These are phyloP conservation scores for Acronicta aceris DNA, from an alignment of 2,888 invertebrate genomes.

Conservation along the genomic window DNA sequence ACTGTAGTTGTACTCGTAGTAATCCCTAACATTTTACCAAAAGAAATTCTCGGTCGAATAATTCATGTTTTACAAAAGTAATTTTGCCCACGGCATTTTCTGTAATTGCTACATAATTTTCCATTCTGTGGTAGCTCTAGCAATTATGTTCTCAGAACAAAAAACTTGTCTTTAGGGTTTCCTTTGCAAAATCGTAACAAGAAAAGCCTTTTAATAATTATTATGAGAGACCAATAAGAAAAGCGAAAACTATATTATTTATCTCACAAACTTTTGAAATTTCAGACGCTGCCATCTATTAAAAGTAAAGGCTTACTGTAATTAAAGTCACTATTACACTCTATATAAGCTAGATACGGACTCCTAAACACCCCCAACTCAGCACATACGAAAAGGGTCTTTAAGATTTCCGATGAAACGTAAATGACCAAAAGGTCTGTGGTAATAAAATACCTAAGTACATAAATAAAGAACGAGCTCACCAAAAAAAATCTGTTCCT, in stretches of 20 bases:
- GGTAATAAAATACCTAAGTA: not conserved
- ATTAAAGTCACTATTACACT: too few species aligned
- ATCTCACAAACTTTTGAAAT: too few species aligned
- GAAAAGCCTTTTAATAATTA: conserved; percentile 1
- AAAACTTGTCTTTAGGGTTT: conserved; percentile 37
- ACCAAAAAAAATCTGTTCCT: conserved; percentile 18
- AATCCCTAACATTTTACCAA: conserved; percentile 18
- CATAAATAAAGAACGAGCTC: not conserved
- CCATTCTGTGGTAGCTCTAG: conserved; percentile 43
- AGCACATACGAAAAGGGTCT: too few species aligned
- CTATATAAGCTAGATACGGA: too few species aligned
- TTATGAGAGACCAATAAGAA: too few species aligned
- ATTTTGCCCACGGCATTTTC: conserved; percentile 48
- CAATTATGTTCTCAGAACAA: conserved; percentile 51
- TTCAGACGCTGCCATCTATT: too few species aligned
- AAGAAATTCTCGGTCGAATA: conserved; percentile 40
- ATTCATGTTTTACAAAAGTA: conserved; percentile 51
- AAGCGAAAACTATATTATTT: too few species aligned
- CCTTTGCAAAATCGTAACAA: conserved; percentile 10
- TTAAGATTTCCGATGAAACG: too few species aligned
- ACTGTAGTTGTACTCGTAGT: conserved; percentile 8
- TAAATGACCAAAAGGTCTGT: not conserved
- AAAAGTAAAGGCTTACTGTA: too few species aligned
- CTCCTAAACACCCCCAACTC: too few species aligned
- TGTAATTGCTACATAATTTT: conserved; percentile 63